These are phyloP conservation scores for Brachyhypopomus gauderio DNA, from an alignment of 2,113 vertebrate genomes.

Conservation along the genomic window DNA sequence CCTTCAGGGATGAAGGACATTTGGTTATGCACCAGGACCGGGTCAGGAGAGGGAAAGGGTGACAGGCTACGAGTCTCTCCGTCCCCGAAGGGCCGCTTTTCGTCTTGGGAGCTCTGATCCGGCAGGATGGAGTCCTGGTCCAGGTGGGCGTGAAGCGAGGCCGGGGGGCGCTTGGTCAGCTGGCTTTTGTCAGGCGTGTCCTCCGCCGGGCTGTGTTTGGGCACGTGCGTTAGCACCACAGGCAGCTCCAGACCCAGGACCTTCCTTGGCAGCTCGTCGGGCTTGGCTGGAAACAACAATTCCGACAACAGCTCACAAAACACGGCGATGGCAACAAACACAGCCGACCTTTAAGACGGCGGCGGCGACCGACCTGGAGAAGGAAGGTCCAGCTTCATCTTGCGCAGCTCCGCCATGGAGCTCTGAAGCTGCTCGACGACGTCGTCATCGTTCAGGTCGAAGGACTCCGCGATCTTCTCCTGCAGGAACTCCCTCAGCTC, in stretches of 20 bases:
- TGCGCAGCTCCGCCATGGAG: conserved; percentile 79
- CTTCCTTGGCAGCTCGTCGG: conserved; percentile 83
- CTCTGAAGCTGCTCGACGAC: conserved; percentile 81
- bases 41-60: conserved; percentile 60
- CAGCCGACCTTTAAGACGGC: not conserved
- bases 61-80: conserved; percentile 31
- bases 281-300: conserved; percentile 71
- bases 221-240: conserved; percentile 69
- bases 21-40: conserved; percentile 59
- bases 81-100: conserved; percentile 48
- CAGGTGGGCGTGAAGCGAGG: conserved; percentile 34
- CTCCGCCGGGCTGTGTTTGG: conserved; percentile 7
- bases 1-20: conserved; percentile 32
- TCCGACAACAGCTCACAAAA: not conserved
- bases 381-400: conserved; percentile 82
- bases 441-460: conserved; percentile 77
- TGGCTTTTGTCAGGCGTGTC: conserved; percentile 48
- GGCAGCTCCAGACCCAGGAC: conserved; percentile 82
- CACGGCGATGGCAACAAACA: not conserved
- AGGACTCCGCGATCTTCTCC: conserved; percentile 77
- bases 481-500: conserved; percentile 86
- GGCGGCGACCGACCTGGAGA: conserved; percentile 75
- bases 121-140: conserved; percentile 42
- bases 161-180: conserved; percentile 25
- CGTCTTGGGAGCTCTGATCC: conserved; percentile 49